Base-by-base conservation (phyloP, 1,140 invertebrate genomes). In the Copidosoma floridanum region DNA sequence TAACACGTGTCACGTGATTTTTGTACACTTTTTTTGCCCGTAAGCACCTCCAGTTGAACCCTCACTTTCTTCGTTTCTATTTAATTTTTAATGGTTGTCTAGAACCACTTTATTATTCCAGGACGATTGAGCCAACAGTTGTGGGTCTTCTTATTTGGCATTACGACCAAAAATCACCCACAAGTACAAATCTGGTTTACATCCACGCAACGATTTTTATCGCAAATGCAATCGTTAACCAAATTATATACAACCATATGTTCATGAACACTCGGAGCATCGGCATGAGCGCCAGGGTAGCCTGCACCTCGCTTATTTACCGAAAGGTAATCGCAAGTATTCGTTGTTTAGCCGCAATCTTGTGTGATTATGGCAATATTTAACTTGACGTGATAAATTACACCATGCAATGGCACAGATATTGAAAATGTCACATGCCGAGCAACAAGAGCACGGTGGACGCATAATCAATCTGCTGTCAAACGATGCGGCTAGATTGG, bases 391-490 rank as follows among this genome's bases (percentile, higher is more conserved):
- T 6, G 7, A 8, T 14, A 35, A 35, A 35, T 8, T 35, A 35
- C 6, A 35, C 14, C 6, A 35, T 35, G 7, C 32, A 14, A 35
- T 35, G 14, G 14, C n/a, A n/a, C 6, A 61, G 59, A 55, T 61
- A 24, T 20, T 55, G 43, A 61, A 55, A 38, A 14, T 61, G 3
- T 44, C 51, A 1, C 14, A 50, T 16, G 78, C 86, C 1, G 65
- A 87, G 16, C 78, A 78, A 14, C 71, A 82, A 61, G 85, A 84
- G 1, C 89, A 91, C 1, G 85, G 86, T 20, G 93, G 92, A 1
- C 90, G 93, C 77, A 88, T 94, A 59, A 87, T 95, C 24, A 94
- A 94, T 69, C 81, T 97, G 8, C 82, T 98, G 59, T 94, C 93
- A 6, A 97, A 96, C 75, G 94, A 97, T 73, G 87, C 90, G 46